Percentiles rank a stretch among this genome's conserved stretches.
These are phyloP conservation scores for Siphamia tubifer DNA, from an alignment of 2,113 vertebrate species.

Conservation along the genomic window DNA sequence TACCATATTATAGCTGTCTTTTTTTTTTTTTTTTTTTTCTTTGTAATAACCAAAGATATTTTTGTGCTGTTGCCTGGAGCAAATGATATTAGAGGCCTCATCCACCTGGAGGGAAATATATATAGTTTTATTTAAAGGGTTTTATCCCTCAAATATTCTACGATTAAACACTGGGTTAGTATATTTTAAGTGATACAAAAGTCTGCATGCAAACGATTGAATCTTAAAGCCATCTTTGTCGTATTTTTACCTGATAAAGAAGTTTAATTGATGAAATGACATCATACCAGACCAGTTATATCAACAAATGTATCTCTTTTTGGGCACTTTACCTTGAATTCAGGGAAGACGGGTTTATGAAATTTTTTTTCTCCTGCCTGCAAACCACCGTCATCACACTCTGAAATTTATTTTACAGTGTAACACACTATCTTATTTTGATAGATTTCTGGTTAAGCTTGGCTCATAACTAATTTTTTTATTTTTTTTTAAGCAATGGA, in stretches of 20 bases:
- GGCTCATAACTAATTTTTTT: not conserved
- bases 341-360: constrained; percentile 69
- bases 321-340: constrained; percentile 80
- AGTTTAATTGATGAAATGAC: not conserved
- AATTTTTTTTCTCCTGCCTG: not conserved
- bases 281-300: constrained; percentile 15
- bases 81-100: constrained; percentile 57
- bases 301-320: constrained; percentile 1
- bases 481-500: constrained; percentile 10
- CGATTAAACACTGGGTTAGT: constrained; percentile 69
- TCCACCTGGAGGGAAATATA: constrained; percentile 26
- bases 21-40: constrained; percentile 25
- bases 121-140: constrained; percentile 64
- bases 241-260: constrained; percentile 19
- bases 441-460: constrained; percentile 10
- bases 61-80: constrained; percentile 76
- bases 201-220: constrained; percentile 23
- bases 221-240: constrained; percentile 27
- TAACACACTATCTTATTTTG: constrained; percentile 18
- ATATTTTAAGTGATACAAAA: constrained; percentile 15
- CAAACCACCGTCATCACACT: constrained; percentile 4
- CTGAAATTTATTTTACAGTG: constrained; percentile 13
- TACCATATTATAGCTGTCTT: constrained; percentile 5
- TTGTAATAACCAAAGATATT: constrained; percentile 76
- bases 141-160: constrained; percentile 55